A percentile compares a stretch with the other conserved stretches of the same genome.
phyloP scores from a whole-genome alignment of 2,797 vertebrate genomes.

The Rhinoraja longicauda region DNA sequence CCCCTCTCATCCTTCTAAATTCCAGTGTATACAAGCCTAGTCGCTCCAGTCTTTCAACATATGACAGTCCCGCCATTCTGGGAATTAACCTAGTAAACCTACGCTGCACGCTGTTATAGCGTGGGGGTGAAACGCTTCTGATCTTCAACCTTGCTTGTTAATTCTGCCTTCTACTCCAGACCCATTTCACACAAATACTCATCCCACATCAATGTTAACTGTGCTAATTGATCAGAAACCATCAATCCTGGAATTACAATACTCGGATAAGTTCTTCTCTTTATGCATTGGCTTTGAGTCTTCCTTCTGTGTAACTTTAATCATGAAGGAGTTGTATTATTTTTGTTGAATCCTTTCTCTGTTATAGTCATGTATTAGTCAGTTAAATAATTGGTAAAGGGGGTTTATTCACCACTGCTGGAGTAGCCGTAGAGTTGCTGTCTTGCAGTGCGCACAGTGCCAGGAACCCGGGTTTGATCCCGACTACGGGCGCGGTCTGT shows the following conservation, averaged over 20 bases:
- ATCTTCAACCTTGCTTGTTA: neutral
- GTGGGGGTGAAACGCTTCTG: neutral
- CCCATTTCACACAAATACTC: neutral
- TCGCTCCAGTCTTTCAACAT: too few relatives aligned
- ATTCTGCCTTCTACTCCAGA: conserved; percentile 17
- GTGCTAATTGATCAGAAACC: neutral
- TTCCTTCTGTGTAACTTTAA: neutral
- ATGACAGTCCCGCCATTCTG: too few relatives aligned
- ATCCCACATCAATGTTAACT: neutral
- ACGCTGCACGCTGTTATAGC: too few relatives aligned
- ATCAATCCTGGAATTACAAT: neutral
- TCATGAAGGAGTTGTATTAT: neutral
- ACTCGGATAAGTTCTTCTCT: neutral
- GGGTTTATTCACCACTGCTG: neutral
- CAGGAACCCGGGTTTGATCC: too few relatives aligned
- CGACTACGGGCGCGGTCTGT: too few relatives aligned
- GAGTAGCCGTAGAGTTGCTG: too few relatives aligned
- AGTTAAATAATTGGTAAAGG: neutral
- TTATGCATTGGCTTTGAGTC: neutral
- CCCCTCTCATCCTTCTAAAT: too few relatives aligned
- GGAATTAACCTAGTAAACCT: too few relatives aligned
- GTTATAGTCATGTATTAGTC: neutral
- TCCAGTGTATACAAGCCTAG: too few relatives aligned
- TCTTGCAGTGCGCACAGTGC: too few relatives aligned
- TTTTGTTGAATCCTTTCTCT: neutral